Percentiles rank a stretch among this genome's conserved stretches.
phyloP scores from a whole-genome alignment of 2,888 invertebrate genomes.

The Monopis laevigella region DNA sequence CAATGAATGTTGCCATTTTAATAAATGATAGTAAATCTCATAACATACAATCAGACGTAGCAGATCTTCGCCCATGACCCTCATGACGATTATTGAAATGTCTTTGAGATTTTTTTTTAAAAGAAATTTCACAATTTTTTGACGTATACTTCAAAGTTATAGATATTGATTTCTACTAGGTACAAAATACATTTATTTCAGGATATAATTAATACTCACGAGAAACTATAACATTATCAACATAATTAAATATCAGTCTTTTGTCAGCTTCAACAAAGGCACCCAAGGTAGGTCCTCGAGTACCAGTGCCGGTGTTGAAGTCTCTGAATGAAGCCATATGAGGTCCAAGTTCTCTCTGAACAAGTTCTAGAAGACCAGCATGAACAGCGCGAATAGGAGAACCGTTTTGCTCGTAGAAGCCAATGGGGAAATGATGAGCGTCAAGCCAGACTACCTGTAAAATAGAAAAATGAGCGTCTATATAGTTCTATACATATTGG shows the following conservation, averaged over 20 bases:
- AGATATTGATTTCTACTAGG: too few species aligned
- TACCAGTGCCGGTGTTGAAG: constrained; percentile 42
- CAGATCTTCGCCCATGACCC: too few species aligned
- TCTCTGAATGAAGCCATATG: constrained; percentile 56
- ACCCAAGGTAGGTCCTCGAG: constrained; percentile 53
- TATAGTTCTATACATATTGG: too few species aligned
- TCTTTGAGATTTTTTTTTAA: too few species aligned
- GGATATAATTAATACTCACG: constrained; percentile 35
- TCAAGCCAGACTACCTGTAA: constrained; percentile 76
- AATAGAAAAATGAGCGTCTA: too few species aligned
- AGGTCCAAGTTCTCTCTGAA: constrained; percentile 64
- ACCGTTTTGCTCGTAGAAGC: constrained; percentile 59
- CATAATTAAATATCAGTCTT: constrained; percentile 64
- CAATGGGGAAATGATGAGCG: constrained; percentile 82
- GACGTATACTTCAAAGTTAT: too few species aligned
- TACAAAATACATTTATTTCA: too few species aligned
- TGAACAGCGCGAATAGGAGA: constrained; percentile 59
- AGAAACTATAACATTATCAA: constrained; percentile 51
- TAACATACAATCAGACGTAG: too few species aligned
- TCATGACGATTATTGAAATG: too few species aligned
- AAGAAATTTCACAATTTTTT: too few species aligned
- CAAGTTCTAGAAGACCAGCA: constrained; percentile 58
- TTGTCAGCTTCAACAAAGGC: constrained; percentile 51
- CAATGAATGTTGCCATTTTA: too few species aligned
- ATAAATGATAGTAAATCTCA: too few species aligned